phyloP scores from a whole-genome alignment of 2,113 vertebrate species.

The Tragelaphus strepsiceros region DNA sequence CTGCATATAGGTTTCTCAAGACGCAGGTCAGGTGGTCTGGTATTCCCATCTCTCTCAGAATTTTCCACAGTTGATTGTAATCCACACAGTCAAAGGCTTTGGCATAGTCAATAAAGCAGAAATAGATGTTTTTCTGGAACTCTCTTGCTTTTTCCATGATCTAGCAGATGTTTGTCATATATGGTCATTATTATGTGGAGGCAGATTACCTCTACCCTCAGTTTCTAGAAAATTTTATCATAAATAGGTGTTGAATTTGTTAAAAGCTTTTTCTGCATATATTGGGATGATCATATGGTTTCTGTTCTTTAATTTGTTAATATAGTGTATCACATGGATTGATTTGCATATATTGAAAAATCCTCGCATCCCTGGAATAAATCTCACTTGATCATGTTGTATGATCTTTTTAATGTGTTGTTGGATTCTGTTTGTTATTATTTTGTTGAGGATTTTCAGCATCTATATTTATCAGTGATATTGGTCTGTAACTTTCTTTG shows the following conservation, averaged over 20 bases:
- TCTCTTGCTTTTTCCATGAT: not conserved
- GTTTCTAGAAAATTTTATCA: not conserved
- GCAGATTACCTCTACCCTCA: not conserved
- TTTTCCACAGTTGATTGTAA: not conserved
- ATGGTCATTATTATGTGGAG: not conserved
- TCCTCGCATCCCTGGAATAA: not conserved
- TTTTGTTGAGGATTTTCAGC: not conserved
- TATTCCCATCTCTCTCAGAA: not conserved
- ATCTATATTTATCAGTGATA: not conserved
- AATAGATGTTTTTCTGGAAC: not conserved
- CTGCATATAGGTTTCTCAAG: not conserved
- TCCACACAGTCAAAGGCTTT: not conserved
- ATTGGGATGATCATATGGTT: not conserved
- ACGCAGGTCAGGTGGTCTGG: not conserved
- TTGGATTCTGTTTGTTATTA: not conserved
- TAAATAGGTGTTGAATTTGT: not conserved
- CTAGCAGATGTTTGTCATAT: not conserved
- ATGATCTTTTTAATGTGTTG: not conserved
- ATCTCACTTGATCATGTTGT: not conserved
- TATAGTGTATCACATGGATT: not conserved
- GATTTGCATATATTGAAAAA: not conserved
- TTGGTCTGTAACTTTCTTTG: not conserved
- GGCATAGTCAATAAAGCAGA: not conserved
- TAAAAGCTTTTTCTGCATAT: not conserved
- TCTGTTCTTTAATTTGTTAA: not conserved